phyloP scores from a whole-genome alignment of 2,113 vertebrate genomes.

The Piliocolobus tephrosceles region DNA sequence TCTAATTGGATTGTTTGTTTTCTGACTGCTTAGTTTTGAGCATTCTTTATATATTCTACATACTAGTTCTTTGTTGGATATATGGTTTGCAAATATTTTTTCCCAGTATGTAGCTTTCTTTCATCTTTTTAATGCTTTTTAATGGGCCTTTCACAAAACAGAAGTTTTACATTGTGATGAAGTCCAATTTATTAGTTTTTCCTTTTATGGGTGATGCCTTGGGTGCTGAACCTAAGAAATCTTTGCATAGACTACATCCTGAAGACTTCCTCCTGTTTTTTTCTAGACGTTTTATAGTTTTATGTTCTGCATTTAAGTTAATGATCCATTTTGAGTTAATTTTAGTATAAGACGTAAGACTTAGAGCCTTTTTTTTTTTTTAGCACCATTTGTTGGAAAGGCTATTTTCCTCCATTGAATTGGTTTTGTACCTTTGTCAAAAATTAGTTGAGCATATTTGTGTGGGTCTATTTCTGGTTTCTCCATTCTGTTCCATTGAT shows the following conservation, averaged over 20 bases:
- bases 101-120: background rate
- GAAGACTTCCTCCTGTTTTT: background rate
- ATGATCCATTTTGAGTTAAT: background rate
- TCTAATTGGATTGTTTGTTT: background rate
- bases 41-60: background rate
- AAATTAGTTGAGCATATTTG: background rate
- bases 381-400: background rate
- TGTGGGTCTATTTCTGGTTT: background rate
- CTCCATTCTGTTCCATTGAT: background rate
- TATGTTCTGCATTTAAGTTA: background rate
- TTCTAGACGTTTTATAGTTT: background rate
- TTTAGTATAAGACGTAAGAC: background rate
- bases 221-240: background rate
- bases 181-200: background rate
- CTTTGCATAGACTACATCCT: background rate
- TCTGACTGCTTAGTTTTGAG: background rate
- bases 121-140: background rate
- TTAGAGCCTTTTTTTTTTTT: background rate
- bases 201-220: background rate
- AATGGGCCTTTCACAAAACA: background rate
- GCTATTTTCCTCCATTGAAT: background rate
- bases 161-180: background rate
- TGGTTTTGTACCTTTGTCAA: background rate
- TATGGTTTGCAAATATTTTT: background rate
- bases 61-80: background rate